Conservation (phyloP, 2,888 invertebrate genomes). For the Standfussiana lucernea region DNA sequence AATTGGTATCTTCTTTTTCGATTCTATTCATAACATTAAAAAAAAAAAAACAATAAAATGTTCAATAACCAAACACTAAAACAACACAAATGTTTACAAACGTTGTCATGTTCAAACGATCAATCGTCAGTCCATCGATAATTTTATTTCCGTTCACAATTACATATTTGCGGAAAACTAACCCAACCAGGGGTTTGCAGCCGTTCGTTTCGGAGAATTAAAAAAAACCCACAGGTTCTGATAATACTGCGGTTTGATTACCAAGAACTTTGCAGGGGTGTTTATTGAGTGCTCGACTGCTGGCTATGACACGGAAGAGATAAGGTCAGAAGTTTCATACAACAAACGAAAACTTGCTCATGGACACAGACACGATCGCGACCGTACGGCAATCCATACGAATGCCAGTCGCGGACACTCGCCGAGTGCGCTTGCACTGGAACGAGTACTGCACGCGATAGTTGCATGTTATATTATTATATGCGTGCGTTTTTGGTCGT, state of each 20-base stretch:
- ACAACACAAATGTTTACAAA: conserved; percentile 19
- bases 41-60: neutral
- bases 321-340: conserved; percentile 4
- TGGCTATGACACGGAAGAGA: neutral
- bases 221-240: conserved; percentile 67
- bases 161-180: conserved; percentile 54
- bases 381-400: neutral
- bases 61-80: conserved; percentile 15
- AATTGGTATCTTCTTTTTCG: neutral
- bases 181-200: conserved; percentile 51
- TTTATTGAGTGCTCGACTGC: conserved; percentile 75
- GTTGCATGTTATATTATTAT: neutral
- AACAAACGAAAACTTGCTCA: neutral
- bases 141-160: conserved; percentile 60
- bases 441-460: neutral
- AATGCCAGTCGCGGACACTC: neutral
- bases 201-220: conserved; percentile 72
- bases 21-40: neutral
- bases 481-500: neutral
- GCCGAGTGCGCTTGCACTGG: neutral
- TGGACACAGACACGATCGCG: neutral
- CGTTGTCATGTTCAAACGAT: conserved; percentile 36
- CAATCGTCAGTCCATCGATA: conserved; percentile 44
- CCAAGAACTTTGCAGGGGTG: conserved; percentile 73
- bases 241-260: conserved; percentile 76